Evolutionary conservation across 2,888 invertebrate species (phyloP).

Genomic region (Nomada ferruginata): DNA sequence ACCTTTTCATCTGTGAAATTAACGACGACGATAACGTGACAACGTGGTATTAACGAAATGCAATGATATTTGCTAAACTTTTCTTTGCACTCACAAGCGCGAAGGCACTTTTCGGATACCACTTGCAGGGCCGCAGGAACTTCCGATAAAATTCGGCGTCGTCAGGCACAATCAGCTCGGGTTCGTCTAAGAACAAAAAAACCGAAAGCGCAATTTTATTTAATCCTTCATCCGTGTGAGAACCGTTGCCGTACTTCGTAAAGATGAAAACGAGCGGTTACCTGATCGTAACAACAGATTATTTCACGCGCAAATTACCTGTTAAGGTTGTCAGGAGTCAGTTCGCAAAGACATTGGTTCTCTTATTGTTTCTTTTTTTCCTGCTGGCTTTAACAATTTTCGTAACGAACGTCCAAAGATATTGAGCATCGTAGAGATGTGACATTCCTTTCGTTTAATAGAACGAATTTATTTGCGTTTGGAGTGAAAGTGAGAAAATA

Average conservation of each 20-base stretch:
- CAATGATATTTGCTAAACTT: not conserved
- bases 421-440: no score
- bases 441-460: no score
- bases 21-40: no score
- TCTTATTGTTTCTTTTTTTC: not conserved
- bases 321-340: not conserved
- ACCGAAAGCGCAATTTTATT: no score
- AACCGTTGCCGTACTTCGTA: not conserved
- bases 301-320: not conserved
- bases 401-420: no score
- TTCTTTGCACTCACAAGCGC: conserved; percentile 87
- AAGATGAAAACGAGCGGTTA: not conserved
- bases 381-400: no score
- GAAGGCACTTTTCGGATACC: conserved; percentile 92
- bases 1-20: conserved; percentile 87
- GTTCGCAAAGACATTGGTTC: not conserved
- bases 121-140: conserved; percentile 94
- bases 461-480: no score
- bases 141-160: conserved; percentile 90
- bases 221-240: not conserved
- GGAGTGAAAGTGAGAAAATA: no score
- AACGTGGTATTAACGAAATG: not conserved
- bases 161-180: conserved; percentile 87
- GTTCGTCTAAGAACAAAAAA: conserved; percentile 86
- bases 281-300: not conserved